Base-by-base conservation (phyloP, 2,888 invertebrate species). In the Thecophora atra region DNA sequence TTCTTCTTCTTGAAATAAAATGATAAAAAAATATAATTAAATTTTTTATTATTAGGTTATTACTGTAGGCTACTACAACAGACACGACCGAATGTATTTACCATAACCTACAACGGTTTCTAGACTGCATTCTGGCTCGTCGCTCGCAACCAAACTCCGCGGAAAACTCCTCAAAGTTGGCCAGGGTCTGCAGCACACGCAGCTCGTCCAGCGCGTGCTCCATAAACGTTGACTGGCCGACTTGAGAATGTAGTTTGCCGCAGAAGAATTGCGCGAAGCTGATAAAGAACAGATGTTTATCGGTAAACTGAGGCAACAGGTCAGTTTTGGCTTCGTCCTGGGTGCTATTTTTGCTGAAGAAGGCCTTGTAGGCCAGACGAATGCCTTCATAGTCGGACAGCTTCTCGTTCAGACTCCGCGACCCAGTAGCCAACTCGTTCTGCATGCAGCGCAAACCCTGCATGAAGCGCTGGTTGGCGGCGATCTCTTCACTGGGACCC, bases 221-320 rank as follows among this genome's bases (percentile, higher is more conserved):
- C 78, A 82, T 74, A 58, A 76, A 78, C 1, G 78, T 76, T 0
- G 78, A 75, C 0, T 78, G 78, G 2, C 77, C 73, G 0, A 79
- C 67, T 7, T 78, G 76, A 17, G 79, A 78, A 26, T 85, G 84
- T 21, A 78, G 74, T 42, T 79, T 80, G 26, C 85, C 82, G 62
- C 84, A 85, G 19, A 85, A 85, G 71, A 85, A 82, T 56, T 85
- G 84, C 0, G 84, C 85, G 54, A 80, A 85, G 68, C 79, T 81
- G 7, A 85, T 79, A 63, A 85, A 84, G 72, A 85, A 85, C 0
- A 80, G 72, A 56, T 85, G 83, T 0, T 82, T 80, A 11, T 79
- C 79, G 17, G 79, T 82, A 56, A 82, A 82, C 30, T 83, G 80
- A 0, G 81, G 78, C 19, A 80, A 37, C 5, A 82, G 65, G 0